phyloP scores from a whole-genome alignment of 1,140 invertebrate genomes.

The Drosophila tani region DNA sequence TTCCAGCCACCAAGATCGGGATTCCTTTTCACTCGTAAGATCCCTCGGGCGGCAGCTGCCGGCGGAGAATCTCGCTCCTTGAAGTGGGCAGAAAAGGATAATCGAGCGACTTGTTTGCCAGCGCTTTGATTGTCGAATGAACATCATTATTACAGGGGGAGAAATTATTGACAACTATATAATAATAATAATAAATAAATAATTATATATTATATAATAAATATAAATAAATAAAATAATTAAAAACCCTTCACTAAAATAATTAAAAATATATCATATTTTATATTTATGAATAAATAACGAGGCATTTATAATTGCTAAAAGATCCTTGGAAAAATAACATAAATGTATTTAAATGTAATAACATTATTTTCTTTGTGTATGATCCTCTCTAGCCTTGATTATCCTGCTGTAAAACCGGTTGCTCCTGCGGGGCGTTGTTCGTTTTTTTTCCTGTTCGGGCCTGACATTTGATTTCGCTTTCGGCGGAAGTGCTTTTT shows the following conservation, averaged over 20 bases:
- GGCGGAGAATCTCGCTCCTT: constrained; percentile 48
- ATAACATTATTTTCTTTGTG: neutral
- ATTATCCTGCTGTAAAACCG: constrained; percentile 56
- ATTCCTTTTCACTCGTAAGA: constrained; percentile 48
- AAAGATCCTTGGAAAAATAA: neutral
- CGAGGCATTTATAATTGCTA: no score
- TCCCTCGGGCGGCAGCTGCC: constrained; percentile 52
- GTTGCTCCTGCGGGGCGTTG: constrained; percentile 56
- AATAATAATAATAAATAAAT: no score
- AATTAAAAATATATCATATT: neutral
- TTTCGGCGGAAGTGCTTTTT: constrained; percentile 82
- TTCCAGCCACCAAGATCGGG: constrained; percentile 63
- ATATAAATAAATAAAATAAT: no score
- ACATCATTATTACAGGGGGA: constrained; percentile 7
- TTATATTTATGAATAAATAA: neutral
- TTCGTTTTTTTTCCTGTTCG: constrained; percentile 23
- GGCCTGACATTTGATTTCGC: constrained; percentile 80
- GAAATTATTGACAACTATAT: neutral
- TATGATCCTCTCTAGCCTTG: constrained; percentile 30
- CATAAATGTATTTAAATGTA: neutral
- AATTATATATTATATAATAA: no score
- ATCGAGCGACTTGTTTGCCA: constrained; percentile 71
- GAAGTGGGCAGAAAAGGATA: constrained; percentile 73
- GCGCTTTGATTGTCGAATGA: constrained; percentile 37
- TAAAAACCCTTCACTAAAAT: no score